Evolutionary conservation across 1,140 invertebrate genomes (phyloP), one percentile per base, ranked within the genome.

Genomic region (Eurosta solidaginis): DNA sequence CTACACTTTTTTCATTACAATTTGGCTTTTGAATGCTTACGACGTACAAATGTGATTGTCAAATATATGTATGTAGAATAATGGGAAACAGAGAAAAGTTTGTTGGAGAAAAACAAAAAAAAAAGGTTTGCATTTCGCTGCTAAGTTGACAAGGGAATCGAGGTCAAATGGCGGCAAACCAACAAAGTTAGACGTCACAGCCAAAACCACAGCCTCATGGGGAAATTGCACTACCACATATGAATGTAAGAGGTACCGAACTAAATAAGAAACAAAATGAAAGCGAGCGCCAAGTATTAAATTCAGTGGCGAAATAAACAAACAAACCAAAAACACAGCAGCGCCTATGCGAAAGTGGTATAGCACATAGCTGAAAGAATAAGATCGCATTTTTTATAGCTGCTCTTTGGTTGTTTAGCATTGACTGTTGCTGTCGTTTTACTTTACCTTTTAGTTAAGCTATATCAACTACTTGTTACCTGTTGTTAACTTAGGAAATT

Each of bases 181-280:
- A 68, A 20, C 59, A 68, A 68, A 68, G 59, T 68, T 68, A 68
- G 59, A 68, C 59, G 33, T 68, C 59, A 68, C 59, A 40, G 59
- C 33, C 59, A 54, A 40, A 68, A 33, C 59, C 59, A 68, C 59
- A 40, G 59, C 59, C 59, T 29, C 33, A 40, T 68, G 59, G 59
- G 59, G 17, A 9, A 40, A 68, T n/a, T 40, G 59, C n/a, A n/a
- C 59, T 68, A 33, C 59, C 59, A 68, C 36, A 68, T 33, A 54
- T 29, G 36, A 42, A 40, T 68, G 59, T 68, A 40, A 68, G n/a
- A n/a, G 59, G 33, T 33, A n/a, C 33, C 59, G 59, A 36, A 20
- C 7, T 3, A 40, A 68, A 20, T 5, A 68, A 6, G 14, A 40
- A 1, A 2, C 9, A 54, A 29, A 29, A 1, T 27, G 27, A 20